Percentiles rank a stretch among this genome's conserved stretches.
These are phyloP conservation scores for Salminus brasiliensis DNA, from an alignment of 2,113 vertebrate genomes.

Conservation along the genomic window DNA sequence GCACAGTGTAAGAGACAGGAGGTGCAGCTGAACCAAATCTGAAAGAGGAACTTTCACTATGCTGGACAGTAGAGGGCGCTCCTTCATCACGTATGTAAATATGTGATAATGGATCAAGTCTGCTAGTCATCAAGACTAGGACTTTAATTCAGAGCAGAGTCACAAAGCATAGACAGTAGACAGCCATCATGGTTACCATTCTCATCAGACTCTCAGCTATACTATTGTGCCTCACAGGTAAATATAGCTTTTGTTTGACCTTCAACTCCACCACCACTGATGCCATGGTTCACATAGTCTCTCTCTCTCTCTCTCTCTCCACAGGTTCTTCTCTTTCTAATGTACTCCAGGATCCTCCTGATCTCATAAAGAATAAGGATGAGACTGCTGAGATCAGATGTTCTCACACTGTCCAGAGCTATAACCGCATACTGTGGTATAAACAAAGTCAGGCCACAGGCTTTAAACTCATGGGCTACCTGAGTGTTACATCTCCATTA, in stretches of 20 bases:
- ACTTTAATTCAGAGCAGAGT: background rate
- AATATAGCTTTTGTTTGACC: background rate
- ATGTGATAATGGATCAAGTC: background rate
- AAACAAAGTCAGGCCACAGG: constrained; percentile 4
- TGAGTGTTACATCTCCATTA: too few relatives aligned
- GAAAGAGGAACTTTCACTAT: background rate
- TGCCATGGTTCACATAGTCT: background rate
- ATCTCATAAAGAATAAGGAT: background rate
- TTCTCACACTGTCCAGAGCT: background rate
- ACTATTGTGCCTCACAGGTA: constrained; percentile 36
- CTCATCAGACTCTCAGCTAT: background rate
- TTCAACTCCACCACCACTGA: too few relatives aligned
- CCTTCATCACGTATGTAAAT: background rate
- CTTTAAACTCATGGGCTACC: constrained; percentile 41
- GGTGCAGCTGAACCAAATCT: constrained; percentile 44
- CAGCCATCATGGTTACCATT: background rate
- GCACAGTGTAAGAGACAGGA: constrained; percentile 49
- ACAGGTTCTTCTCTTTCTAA: background rate
- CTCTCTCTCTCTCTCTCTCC: background rate
- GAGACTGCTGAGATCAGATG: constrained; percentile 19
- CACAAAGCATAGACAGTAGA: background rate
- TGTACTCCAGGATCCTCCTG: constrained; percentile 27
- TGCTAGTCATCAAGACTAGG: background rate
- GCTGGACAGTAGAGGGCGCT: background rate
- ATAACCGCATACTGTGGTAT: constrained; percentile 45